Evolutionary conservation across 2,888 invertebrate genomes (phyloP).

Genomic region (Epinotia nisella): DNA sequence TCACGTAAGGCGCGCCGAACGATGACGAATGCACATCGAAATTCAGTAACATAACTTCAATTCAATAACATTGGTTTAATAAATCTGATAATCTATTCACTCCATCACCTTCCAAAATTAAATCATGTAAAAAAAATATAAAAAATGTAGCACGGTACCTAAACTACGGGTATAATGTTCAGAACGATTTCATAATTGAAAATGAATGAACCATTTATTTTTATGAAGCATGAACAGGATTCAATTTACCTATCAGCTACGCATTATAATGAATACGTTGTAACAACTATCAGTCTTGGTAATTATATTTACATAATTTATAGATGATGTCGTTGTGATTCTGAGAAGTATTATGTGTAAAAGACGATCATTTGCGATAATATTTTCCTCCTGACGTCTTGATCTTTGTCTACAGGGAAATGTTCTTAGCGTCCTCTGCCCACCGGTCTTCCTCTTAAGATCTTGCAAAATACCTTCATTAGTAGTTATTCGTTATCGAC

Average conservation of each 20-base stretch:
- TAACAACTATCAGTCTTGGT: neutral
- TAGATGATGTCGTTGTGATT: neutral
- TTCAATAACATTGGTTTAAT: too few species aligned
- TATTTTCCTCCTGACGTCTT: too few species aligned
- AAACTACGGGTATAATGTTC: neutral
- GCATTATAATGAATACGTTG: neutral
- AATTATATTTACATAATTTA: neutral
- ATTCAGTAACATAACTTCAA: too few species aligned
- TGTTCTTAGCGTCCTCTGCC: neutral
- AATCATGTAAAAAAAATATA: neutral
- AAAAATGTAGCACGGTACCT: neutral
- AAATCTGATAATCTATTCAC: neutral
- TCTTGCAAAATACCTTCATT: conserved; percentile 4
- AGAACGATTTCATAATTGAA: neutral
- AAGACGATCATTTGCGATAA: too few species aligned
- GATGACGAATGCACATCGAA: too few species aligned
- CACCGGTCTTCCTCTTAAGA: conserved; percentile 1
- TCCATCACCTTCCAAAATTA: neutral
- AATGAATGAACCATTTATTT: conserved; percentile 5
- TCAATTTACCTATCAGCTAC: neutral
- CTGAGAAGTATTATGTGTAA: neutral
- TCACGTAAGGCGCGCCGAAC: too few species aligned
- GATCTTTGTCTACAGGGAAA: neutral
- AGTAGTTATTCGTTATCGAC: conserved; percentile 2
- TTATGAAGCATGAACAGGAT: neutral